Percentiles rank a stretch among this genome's conserved stretches.
These are phyloP conservation scores for Drosophila helvetica DNA, from an alignment of 2,888 invertebrate genomes.

Conservation along the genomic window DNA sequence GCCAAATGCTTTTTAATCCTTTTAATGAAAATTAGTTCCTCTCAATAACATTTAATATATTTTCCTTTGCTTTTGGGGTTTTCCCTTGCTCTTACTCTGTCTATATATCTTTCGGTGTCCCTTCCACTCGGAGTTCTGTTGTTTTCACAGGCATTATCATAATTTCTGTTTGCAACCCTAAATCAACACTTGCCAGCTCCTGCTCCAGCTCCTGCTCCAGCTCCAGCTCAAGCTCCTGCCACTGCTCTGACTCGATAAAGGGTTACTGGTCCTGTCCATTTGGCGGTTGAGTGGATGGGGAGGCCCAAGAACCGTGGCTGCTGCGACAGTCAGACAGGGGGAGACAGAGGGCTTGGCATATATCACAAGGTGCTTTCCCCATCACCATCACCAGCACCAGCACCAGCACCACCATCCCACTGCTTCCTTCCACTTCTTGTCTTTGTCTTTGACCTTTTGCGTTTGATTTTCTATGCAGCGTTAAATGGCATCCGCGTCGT, in stretches of 20 bases:
- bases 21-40: constrained; percentile 83
- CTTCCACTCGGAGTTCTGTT: constrained; percentile 38
- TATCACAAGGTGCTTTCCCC: constrained; percentile 42
- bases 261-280: constrained; percentile 52
- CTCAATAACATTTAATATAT: constrained; percentile 82
- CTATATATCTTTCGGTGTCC: constrained; percentile 19
- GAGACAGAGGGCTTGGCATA: constrained; percentile 19
- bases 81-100: constrained; percentile 11
- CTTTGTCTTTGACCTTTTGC: constrained; percentile 66
- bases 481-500: constrained; percentile 61
- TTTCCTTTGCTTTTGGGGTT: constrained; percentile 70
- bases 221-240: constrained; percentile 53
- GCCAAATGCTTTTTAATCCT: constrained; percentile 82
- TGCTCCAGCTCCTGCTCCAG: constrained; percentile 50
- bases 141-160: constrained; percentile 82
- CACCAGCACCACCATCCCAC: not conserved
- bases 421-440: constrained; percentile 10
- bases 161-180: constrained; percentile 82
- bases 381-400: constrained; percentile 1
- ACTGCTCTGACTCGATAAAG: constrained; percentile 59
- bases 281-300: constrained; percentile 18
- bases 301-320: constrained; percentile 2
- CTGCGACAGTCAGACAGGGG: constrained; percentile 6
- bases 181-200: constrained; percentile 77
- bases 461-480: constrained; percentile 75